phyloP scores from a whole-genome alignment of 2,888 invertebrate genomes.

The Plagodis dolabraria region DNA sequence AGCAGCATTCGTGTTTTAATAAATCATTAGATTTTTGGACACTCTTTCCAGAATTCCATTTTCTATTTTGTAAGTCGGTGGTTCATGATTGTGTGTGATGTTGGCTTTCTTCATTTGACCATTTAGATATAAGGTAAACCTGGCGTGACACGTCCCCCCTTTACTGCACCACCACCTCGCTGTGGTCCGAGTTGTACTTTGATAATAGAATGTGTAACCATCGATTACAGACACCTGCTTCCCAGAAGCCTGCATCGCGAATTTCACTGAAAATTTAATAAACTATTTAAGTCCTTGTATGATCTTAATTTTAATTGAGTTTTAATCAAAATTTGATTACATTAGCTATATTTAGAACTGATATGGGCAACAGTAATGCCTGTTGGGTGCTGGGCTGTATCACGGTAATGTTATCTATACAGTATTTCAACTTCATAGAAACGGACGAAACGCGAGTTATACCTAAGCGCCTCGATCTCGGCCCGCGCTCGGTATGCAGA shows the following conservation, averaged over 20 bases:
- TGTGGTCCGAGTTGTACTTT: conserved; percentile 2
- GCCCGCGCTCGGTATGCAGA: too few species aligned
- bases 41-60: background rate
- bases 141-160: conserved; percentile 25
- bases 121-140: conserved; percentile 22
- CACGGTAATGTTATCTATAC: too few species aligned
- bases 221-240: background rate
- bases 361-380: too few species aligned
- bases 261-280: background rate
- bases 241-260: background rate
- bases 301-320: too few species aligned
- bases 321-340: too few species aligned
- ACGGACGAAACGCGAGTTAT: too few species aligned
- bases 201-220: conserved; percentile 2
- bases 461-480: too few species aligned
- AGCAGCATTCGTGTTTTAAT: too few species aligned
- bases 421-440: too few species aligned
- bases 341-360: too few species aligned
- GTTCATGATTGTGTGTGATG: conserved; percentile 37
- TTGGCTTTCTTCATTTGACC: conserved; percentile 12
- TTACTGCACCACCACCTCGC: conserved; percentile 29
- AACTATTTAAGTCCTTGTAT: too few species aligned
- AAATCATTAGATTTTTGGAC: background rate
- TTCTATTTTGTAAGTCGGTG: conserved; percentile 24
- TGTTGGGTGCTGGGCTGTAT: too few species aligned